phyloP scores from a whole-genome alignment of 2,888 invertebrate species.

The Mactromeris polynyma region DNA sequence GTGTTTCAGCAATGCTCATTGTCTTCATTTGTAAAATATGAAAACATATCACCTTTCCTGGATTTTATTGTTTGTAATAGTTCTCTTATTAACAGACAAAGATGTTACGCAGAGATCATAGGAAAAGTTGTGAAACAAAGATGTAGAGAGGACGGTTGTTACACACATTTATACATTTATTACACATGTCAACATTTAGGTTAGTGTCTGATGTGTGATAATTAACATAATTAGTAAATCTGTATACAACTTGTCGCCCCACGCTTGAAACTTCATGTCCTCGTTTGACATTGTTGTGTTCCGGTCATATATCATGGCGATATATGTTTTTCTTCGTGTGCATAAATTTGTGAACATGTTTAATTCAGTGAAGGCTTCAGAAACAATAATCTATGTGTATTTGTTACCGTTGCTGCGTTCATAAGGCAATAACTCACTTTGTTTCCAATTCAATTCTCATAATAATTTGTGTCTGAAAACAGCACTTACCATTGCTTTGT shows the following conservation, averaged over 20 bases:
- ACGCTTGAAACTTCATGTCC: slow-evolving; percentile 12
- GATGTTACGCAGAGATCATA: background rate
- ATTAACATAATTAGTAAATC: slow-evolving; percentile 51
- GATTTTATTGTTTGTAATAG: background rate
- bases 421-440: too few species aligned
- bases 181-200: slow-evolving; percentile 15
- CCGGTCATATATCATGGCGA: slow-evolving; percentile 39
- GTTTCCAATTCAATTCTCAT: too few species aligned
- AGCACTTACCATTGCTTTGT: too few species aligned
- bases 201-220: slow-evolving; percentile 32
- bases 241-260: slow-evolving; percentile 38
- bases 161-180: background rate
- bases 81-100: background rate
- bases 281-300: slow-evolving; percentile 32
- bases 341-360: background rate
- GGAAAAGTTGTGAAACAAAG: background rate
- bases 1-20: too few species aligned
- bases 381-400: too few species aligned
- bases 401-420: too few species aligned
- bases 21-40: too few species aligned
- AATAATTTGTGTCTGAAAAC: too few species aligned
- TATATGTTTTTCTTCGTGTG: background rate
- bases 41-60: too few species aligned
- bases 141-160: background rate
- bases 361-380: too few species aligned